Conservation (phyloP, 30 jellyfish, hydroid and myxozoan genomes). For the Aurelia aurita complex sp. Pacific region DNA sequence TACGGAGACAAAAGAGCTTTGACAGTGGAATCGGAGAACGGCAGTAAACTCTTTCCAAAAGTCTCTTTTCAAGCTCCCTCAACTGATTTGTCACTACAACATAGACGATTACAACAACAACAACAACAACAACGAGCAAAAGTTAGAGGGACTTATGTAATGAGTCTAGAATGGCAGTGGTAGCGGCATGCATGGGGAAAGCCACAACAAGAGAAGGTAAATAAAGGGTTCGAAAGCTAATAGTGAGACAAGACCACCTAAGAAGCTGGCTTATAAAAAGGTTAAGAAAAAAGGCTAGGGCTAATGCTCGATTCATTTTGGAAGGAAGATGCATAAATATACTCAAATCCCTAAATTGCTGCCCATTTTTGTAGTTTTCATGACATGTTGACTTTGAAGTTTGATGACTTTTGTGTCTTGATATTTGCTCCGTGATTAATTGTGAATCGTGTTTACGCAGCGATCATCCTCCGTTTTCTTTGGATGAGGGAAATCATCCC, state of each 20-base stretch:
- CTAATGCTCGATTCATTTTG: not conserved
- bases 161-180: no score
- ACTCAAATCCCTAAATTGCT: slow-evolving; percentile 35
- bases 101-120: no score
- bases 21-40: no score
- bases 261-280: not conserved
- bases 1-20: no score
- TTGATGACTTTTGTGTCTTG: slow-evolving; percentile 16
- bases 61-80: no score
- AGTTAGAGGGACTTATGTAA: no score
- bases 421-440: slow-evolving; percentile 20
- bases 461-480: slow-evolving; percentile 14
- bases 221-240: no score
- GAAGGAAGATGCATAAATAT: slow-evolving; percentile 5
- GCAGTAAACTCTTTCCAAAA: no score
- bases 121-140: no score
- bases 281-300: not conserved
- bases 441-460: slow-evolving; percentile 7
- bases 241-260: slow-evolving; percentile 17
- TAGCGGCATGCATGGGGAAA: no score
- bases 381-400: not conserved
- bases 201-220: no score
- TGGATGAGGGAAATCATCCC: slow-evolving; percentile 7
- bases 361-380: slow-evolving; percentile 6
- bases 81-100: no score